These are phyloP conservation scores for Hoplias malabaricus DNA, from an alignment of 2,113 vertebrate genomes.

Conservation along the genomic window DNA sequence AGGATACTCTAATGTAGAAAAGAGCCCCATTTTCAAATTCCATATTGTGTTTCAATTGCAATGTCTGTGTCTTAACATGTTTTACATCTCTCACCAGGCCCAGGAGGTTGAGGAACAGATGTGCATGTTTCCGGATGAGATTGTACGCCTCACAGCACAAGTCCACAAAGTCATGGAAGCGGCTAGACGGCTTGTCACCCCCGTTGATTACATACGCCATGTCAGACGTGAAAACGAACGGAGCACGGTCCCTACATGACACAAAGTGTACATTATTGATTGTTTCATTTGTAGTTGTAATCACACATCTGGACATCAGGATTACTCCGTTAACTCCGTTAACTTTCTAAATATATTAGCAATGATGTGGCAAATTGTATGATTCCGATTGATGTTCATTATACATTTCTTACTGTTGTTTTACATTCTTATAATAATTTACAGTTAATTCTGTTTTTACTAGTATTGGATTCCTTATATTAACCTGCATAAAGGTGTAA, in stretches of 20 bases:
- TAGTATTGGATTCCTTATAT: too few species aligned
- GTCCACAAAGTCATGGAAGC: conserved; percentile 98
- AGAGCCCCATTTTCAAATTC: neutral
- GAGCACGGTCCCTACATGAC: conserved; percentile 86
- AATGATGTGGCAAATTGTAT: too few species aligned
- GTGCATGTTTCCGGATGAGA: conserved; percentile 95
- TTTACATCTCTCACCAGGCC: conserved; percentile 82
- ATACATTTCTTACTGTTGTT: too few species aligned
- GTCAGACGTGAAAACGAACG: conserved; percentile 97
- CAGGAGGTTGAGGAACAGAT: conserved; percentile 96
- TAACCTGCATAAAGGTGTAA: too few species aligned
- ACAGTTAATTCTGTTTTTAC: too few species aligned
- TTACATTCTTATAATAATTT: too few species aligned
- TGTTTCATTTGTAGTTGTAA: too few species aligned
- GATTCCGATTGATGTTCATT: too few species aligned
- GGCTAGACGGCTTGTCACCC: conserved; percentile 94
- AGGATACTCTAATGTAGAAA: neutral
- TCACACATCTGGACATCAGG: too few species aligned
- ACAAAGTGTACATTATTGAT: neutral
- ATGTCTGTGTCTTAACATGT: neutral
- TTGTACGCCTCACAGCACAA: conserved; percentile 98
- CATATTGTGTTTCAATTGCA: neutral
- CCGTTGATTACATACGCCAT: conserved; percentile 99
- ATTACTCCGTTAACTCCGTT: neutral
- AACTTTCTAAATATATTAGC: too few species aligned